Base-by-base conservation (phyloP, 2,113 vertebrate genomes). In the Ophiodon elongatus region DNA sequence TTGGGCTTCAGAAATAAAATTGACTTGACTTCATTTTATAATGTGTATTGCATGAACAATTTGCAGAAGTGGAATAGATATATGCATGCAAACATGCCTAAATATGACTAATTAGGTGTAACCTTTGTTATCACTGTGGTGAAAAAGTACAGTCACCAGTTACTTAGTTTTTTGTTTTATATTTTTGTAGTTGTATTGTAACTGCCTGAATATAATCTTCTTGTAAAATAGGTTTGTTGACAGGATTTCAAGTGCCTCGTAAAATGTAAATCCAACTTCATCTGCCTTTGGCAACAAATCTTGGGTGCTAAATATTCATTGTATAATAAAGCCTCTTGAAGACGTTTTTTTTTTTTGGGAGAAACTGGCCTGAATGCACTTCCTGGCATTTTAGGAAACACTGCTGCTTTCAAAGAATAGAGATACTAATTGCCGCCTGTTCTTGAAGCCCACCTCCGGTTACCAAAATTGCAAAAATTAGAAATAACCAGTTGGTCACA, bases 281-380 rank as follows among this genome's bases (percentile, higher is more conserved):
- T 63, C 27, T 67, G 45, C 19, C 8, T 21, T 21, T 31, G 13
- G 43, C 54, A 21, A n/a, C 57, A 64, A 25, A 23, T 47, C 25
- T 31, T 31, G 3, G 50, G 19, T 59, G 62, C 25, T 80, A 10
- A 80, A 41, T 43, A 14, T 64, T 79, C 37, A 54, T 67, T 66
- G 57, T n/a, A 9, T 54, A 57, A 60, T 50, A 41, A 39, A 52
- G 23, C 45, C 56, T 27, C 31, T 47, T 6, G 5, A 59, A 57
- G 8, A 56, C 11, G 1, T 27, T 25, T 65, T 77, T 23, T 35
- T 77, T 23, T 63, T 4, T 31, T 45, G 4, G 29, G 8, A n/a
- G 25, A 78, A 52, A 8, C 23, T 37, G 45, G 31, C 23, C 33
- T 69, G 39, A 39, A 69, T 62, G 45, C 4, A 37, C 33, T 79